Base-by-base conservation (phyloP, 2,797 vertebrate genomes). In the Podargus strigoides region DNA sequence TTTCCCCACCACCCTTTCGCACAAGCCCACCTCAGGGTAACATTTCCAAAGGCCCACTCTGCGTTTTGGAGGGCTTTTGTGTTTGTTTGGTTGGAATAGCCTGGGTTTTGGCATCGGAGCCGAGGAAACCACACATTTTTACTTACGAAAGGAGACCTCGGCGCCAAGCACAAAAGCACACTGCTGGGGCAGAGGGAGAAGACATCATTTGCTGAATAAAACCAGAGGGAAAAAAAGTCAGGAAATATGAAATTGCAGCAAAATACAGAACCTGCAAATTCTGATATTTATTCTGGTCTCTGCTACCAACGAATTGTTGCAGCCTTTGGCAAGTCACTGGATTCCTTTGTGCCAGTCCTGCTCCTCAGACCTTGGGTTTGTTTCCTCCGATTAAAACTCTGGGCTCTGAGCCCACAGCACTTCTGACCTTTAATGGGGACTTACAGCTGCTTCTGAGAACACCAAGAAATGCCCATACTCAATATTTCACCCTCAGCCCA, bases 331-430 rank as follows among this genome's bases (percentile, higher is more conserved):
- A 1, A 79, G 49, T 26, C 56, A 3, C 55, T 69, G 41, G 7
- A n/a, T 34, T 49, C 58, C 64, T 87, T 79, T 53, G 70, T 67
- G 89, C 80, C 47, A 1, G 24, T 83, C 83, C 14, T 46, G 82
- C 81, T 74, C 77, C 52, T 77, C 81, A 49, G 53, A 50, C 67
- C 41, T 69, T 42, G 73, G 27, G 37, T 73, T 92, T 56, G 53
- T 47, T 66, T 60, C 28, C 41, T 85, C 27, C 1, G 0, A 6
- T 39, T 32, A 66, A 6, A 86, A 2, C 34, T 36, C 82, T 3
- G 77, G 95, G 93, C 96, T 86, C 89, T 9, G 73, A 91, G 87
- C 96, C 94, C 90, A 37, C 81, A 63, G 84, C 44, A 0, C 90
- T 86, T 49, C 76, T 94, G 92, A 88, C 79, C 93, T 72, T 69